Evolutionary conservation across 2,888 invertebrate species (phyloP), one percentile per base, ranked within the genome.

Genomic region (Coelopa pilipes): DNA sequence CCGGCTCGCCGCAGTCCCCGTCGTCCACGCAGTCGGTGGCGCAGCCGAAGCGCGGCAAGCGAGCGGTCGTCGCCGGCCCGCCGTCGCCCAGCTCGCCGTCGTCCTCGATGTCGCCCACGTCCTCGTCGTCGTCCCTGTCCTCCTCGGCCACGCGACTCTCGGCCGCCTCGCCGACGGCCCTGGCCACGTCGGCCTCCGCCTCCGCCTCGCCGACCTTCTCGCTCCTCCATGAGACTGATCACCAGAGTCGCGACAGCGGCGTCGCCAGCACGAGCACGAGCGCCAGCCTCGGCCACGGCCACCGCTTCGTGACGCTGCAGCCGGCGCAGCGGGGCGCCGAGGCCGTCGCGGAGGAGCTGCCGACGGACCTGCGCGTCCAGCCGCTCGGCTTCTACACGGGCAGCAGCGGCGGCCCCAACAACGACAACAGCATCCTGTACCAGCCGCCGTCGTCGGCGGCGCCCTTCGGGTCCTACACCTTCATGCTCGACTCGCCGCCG

Each of bases 201-300:
- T 79, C 63, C 60, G 67, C 76, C 73, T 62, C 73, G 34, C 62
- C 67, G 49, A 49, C 80, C 13, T 75, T 60, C 21, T 34, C 79
- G 0, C 55, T 77, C 1, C 75, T 76, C 69, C 72, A 81, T 70
- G 85, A 85, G 70, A 81, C 83, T 75, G 87, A 71, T 45, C 80
- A 85, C 63, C 81, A 83, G 66, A 86, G 84, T 76, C 83, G 81
- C 19, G 86, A 87, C 47, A 85, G 84, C 72, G 85, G 84, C 10
- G 82, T 84, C 19, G 89, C 87, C 62, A 83, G 82, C 55, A 78
- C 85, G 82, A 59, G 80, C 79, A 77, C 83, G 78, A 78, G 78
- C 79, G 75, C 67, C 66, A 78, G 63, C 62, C 73, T 4, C 60
- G 73, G 13, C 71, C 65, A 7, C 60, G 73, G 13, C 71, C 65